Conservation (phyloP, 2,888 invertebrate species). For the Drosophila prolongata region DNA sequence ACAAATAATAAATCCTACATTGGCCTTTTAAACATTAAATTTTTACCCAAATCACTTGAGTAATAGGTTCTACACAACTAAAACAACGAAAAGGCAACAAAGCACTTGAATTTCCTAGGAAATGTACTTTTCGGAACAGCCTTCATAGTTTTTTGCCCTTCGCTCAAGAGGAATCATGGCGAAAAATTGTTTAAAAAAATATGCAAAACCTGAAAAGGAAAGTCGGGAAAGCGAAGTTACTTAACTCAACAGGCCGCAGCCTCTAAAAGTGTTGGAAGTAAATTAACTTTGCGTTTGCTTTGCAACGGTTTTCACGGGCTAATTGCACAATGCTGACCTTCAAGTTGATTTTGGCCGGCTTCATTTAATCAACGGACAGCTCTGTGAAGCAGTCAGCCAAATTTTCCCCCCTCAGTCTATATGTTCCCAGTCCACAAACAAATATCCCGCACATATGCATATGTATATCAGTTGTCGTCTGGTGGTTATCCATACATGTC, state of each 20-base stretch:
- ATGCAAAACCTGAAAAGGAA: slow-evolving; percentile 31
- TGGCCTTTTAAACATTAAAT: too few relatives aligned
- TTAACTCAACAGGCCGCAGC: slow-evolving; percentile 35
- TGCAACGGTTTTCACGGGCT: slow-evolving; percentile 50
- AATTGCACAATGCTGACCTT: slow-evolving; percentile 73
- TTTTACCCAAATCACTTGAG: too few relatives aligned
- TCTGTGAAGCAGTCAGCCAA: slow-evolving; percentile 6
- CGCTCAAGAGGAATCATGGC: slow-evolving; percentile 26
- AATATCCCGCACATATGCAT: slow-evolving; percentile 12
- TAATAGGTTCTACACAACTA: background rate
- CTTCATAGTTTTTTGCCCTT: slow-evolving; percentile 9
- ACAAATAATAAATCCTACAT: too few relatives aligned
- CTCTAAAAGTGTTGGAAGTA: slow-evolving; percentile 55
- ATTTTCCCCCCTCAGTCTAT: background rate
- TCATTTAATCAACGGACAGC: slow-evolving; percentile 65
- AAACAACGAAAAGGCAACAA: background rate
- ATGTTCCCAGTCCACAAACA: slow-evolving; percentile 3
- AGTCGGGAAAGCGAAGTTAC: slow-evolving; percentile 36
- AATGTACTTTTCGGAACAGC: slow-evolving; percentile 13
- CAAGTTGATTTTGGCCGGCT: slow-evolving; percentile 62
- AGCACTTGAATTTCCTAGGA: slow-evolving; percentile 9
- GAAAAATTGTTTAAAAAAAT: slow-evolving; percentile 51
- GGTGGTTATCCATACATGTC: slow-evolving; percentile 33
- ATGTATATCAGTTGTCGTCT: slow-evolving; percentile 16
- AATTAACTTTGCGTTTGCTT: slow-evolving; percentile 67